phyloP scores from a whole-genome alignment of 2,888 invertebrate genomes.

The Agrochola macilenta region DNA sequence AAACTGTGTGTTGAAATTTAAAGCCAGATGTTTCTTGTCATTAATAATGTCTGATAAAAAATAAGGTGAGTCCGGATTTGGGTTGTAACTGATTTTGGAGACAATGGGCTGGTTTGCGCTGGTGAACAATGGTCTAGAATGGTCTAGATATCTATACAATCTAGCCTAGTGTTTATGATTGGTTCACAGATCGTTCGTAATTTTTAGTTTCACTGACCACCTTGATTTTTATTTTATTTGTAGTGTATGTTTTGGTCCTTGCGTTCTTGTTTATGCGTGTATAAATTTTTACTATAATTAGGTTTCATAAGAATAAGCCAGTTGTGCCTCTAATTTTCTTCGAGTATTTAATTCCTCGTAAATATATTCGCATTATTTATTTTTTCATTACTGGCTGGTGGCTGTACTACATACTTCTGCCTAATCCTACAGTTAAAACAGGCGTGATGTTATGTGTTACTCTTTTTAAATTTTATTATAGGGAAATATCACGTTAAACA shows the following conservation, averaged over 20 bases:
- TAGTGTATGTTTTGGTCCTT: accelerated
- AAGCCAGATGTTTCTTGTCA: slow-evolving; percentile 46
- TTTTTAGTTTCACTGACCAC: background rate
- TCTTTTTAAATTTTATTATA: background rate
- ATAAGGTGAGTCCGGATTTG: slow-evolving; percentile 29
- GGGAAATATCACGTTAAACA: slow-evolving; percentile 14
- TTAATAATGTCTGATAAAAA: slow-evolving; percentile 56
- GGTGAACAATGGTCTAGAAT: slow-evolving; percentile 23
- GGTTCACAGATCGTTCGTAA: background rate
- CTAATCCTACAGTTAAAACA: background rate
- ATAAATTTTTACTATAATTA: background rate
- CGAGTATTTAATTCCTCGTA: background rate
- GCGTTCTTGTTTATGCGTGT: background rate
- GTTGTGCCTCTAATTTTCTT: background rate
- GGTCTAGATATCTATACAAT: background rate
- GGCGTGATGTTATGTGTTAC: background rate
- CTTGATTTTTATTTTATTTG: background rate
- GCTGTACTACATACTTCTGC: background rate
- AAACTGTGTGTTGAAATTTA: slow-evolving; percentile 41
- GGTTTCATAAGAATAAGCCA: background rate
- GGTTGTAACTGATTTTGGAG: slow-evolving; percentile 29
- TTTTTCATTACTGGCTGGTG: background rate
- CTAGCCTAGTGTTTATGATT: slow-evolving; percentile 5
- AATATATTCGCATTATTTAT: background rate
- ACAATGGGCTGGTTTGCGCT: slow-evolving; percentile 24